Evolutionary conservation across 1,140 invertebrate species (phyloP).

Genomic region (Drosophila nannoptera): DNA sequence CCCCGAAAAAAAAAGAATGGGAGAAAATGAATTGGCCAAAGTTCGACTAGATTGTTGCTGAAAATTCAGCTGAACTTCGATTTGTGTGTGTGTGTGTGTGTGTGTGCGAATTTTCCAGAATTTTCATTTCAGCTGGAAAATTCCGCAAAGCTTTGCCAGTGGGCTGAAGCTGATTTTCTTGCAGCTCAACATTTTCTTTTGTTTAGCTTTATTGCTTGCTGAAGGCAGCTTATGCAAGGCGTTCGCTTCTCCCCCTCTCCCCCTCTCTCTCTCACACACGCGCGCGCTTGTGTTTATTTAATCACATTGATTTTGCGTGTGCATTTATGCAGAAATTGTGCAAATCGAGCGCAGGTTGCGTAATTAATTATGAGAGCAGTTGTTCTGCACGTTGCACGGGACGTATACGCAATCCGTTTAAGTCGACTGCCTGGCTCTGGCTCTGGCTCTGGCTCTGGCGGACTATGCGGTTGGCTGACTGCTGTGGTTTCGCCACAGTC

Average conservation of each 20-base stretch:
- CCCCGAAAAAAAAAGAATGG: no score
- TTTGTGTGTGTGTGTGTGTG: no score
- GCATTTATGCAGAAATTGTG: slow-evolving; percentile 58
- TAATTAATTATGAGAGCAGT: slow-evolving; percentile 64
- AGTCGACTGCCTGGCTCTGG: not conserved
- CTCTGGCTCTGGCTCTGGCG: no score
- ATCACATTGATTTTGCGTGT: slow-evolving; percentile 49
- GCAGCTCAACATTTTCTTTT: slow-evolving; percentile 6
- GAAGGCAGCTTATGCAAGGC: not conserved
- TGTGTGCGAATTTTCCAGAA: no score
- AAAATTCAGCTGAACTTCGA: no score
- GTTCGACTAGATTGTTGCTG: no score
- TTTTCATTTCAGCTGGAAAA: no score
- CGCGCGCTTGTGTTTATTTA: slow-evolving; percentile 16
- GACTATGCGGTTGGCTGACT: not conserved
- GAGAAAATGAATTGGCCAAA: no score
- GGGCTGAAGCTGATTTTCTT: no score
- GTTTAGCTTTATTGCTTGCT: not conserved
- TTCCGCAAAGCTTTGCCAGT: no score
- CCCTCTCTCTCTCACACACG: no score
- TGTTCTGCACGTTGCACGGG: slow-evolving; percentile 1
- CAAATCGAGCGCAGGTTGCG: slow-evolving; percentile 41
- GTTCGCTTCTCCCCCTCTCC: not conserved
- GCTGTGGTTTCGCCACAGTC: no score
- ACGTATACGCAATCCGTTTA: slow-evolving; percentile 48